A percentile compares a stretch with the other conserved stretches of the same genome.
These are phyloP conservation scores for Eupithecia subumbrata DNA, from an alignment of 2,888 invertebrate genomes.

Conservation along the genomic window DNA sequence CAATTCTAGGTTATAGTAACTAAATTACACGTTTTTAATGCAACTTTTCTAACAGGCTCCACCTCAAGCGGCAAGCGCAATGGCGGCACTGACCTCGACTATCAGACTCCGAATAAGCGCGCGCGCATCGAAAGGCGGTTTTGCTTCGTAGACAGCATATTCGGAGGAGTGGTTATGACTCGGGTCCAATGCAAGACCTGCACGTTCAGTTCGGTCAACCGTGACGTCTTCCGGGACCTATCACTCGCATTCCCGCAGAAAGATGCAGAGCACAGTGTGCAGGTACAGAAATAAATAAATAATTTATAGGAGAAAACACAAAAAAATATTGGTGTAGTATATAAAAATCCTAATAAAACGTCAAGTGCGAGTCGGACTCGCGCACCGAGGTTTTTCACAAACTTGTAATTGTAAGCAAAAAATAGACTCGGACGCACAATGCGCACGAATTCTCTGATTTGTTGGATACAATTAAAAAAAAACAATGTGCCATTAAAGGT, in stretches of 20 bases:
- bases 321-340: too few species aligned
- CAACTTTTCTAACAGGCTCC: slow-evolving; percentile 53
- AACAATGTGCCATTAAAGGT: too few species aligned
- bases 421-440: not conserved
- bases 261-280: slow-evolving; percentile 85
- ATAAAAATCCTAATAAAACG: too few species aligned
- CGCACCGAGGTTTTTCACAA: too few species aligned
- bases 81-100: slow-evolving; percentile 33
- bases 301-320: too few species aligned
- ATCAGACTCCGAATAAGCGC: slow-evolving; percentile 58
- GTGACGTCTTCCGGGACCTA: slow-evolving; percentile 92
- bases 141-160: slow-evolving; percentile 86
- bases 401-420: too few species aligned
- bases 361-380: too few species aligned
- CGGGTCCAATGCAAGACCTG: slow-evolving; percentile 90
- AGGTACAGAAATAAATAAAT: not conserved
- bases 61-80: slow-evolving; percentile 58
- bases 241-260: slow-evolving; percentile 89
- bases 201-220: slow-evolving; percentile 87
- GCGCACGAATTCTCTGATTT: not conserved
- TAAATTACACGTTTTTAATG: slow-evolving; percentile 34
- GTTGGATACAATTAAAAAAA: too few species aligned
- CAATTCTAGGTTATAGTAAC: too few species aligned
- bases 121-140: slow-evolving; percentile 57
- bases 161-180: slow-evolving; percentile 90